Evolutionary conservation across 1,140 invertebrate genomes (phyloP).

Genomic region (Anadara kagoshimensis): DNA sequence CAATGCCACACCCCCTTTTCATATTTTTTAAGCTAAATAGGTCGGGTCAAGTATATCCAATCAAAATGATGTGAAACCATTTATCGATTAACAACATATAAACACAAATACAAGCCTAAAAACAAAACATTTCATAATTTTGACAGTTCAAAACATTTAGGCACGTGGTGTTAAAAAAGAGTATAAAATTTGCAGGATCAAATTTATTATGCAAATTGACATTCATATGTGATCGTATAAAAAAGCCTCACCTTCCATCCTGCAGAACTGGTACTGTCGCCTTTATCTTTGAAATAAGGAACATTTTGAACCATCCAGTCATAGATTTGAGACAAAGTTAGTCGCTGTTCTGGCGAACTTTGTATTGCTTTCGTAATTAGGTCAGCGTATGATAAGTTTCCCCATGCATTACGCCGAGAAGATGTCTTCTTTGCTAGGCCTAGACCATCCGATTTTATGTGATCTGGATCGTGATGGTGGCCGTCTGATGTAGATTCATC

Average conservation of each 20-base stretch:
- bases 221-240: conserved; percentile 2
- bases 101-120: too few species aligned
- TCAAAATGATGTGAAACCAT: not conserved
- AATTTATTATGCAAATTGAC: not conserved
- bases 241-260: conserved; percentile 96
- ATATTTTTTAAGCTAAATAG: not conserved
- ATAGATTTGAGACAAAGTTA: conserved; percentile 92
- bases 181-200: not conserved
- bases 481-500: conserved; percentile 42
- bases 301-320: conserved; percentile 99
- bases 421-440: conserved; percentile 73
- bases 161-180: too few species aligned
- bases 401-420: conserved; percentile 75
- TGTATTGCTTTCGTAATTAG: conserved; percentile 99
- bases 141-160: too few species aligned
- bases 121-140: too few species aligned
- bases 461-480: conserved; percentile 20
- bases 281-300: conserved; percentile 99
- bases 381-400: conserved; percentile 99
- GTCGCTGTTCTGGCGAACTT: conserved; percentile 93
- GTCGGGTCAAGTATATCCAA: not conserved
- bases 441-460: conserved; percentile 52
- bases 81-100: too few species aligned
- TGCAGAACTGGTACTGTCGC: conserved; percentile 98
- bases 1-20: not conserved